phyloP scores from a whole-genome alignment of 1,140 invertebrate genomes.

The Nasonia longicornis region DNA sequence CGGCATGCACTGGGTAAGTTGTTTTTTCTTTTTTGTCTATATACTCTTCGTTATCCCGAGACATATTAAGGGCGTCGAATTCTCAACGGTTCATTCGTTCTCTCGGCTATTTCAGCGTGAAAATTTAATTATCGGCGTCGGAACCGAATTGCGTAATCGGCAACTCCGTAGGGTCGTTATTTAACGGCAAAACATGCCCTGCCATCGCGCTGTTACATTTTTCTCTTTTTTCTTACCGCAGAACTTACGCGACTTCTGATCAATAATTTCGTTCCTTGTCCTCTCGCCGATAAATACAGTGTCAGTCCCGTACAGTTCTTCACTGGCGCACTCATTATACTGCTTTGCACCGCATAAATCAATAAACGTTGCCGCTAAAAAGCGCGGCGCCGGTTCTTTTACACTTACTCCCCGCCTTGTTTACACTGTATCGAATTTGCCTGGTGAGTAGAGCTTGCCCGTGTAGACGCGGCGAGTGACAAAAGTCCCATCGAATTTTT shows the following conservation, averaged over 20 bases:
- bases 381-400: neutral
- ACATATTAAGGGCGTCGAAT: too few relatives aligned
- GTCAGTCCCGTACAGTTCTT: neutral
- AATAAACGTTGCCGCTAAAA: neutral
- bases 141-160: neutral
- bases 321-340: neutral
- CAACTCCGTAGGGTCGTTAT: neutral
- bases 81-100: too few relatives aligned
- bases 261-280: neutral
- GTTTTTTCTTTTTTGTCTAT: slow-evolving; percentile 54
- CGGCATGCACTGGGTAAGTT: slow-evolving; percentile 73
- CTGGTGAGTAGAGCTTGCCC: neutral
- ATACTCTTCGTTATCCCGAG: neutral
- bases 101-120: too few relatives aligned
- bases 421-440: slow-evolving; percentile 5
- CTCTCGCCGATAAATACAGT: neutral
- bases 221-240: neutral
- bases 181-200: neutral
- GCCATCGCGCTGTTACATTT: neutral
- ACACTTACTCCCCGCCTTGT: neutral
- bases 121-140: neutral
- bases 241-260: neutral
- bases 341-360: neutral
- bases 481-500: neutral
- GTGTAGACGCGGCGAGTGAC: neutral